Evolutionary conservation across 1,140 invertebrate species (phyloP), one percentile per base, ranked within the genome.

Genomic region (Lordiphosa collinella): DNA sequence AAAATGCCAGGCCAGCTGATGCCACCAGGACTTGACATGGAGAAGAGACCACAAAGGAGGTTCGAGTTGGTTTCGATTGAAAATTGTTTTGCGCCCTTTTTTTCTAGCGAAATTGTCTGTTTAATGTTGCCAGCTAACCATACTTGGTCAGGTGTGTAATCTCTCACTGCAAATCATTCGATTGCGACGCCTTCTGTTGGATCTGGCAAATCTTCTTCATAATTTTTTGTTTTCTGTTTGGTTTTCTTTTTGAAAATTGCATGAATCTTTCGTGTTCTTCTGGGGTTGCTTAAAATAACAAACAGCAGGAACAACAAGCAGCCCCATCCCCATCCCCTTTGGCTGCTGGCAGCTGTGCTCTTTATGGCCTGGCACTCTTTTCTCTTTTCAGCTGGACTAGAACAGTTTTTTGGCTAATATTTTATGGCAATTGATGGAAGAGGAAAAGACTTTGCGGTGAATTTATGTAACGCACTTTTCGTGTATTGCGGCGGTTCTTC

Each of bases 391-490:
- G 12, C n/a, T 55, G 49, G 57, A 40, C 61, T 65, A 69, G 25
- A 41, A 80, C 53, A 46, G n/a, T 58, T 68, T 16, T 50, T 54
- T 25, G 70, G 43, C 46, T 57, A 80, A 75, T 75, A 80, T 75
- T 70, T 80, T 82, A 70, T 56, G 75, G 66, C 76, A 82, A 82
- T 70, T 82, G 75, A 80, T 80, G 71, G 70, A 52, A 63, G 65
- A 69, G 59, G 53, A 29, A 53, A 49, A 67, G 47, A 34, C 37
- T 68, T 41, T 60, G 43, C 44, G 52, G 14, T 56, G 38, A 65
- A 53, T 70, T 60, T 58, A 56, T 63, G 59, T 69, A 49, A 69
- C 52, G 76, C 54, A 75, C 65, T 71, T 71, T 43, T 36, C 18
- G 37, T 31, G 9, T 2, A 35, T 18, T 4, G 40, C n/a, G 13